These are phyloP conservation scores for Lytechinus variegatus DNA, from an alignment of 35 echinoderm and acorn worm genomes.

Conservation along the genomic window DNA sequence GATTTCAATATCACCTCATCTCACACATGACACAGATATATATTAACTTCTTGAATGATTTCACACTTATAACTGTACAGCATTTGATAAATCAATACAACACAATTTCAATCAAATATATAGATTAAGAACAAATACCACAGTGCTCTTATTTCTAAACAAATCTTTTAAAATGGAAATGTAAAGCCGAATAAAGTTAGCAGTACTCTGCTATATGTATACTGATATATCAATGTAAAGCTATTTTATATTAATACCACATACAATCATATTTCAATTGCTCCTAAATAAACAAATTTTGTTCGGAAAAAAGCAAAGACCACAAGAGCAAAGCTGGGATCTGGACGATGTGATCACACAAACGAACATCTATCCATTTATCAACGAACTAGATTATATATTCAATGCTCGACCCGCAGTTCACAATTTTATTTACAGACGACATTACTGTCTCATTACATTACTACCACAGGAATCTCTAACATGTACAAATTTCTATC, in stretches of 20 bases:
- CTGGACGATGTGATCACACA: neutral
- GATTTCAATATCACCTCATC: neutral
- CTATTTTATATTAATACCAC: neutral
- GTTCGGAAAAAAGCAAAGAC: neutral
- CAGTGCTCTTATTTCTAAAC: neutral
- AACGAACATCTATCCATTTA: no score
- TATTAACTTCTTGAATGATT: neutral
- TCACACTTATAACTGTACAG: neutral
- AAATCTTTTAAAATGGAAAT: neutral
- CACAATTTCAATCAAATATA: neutral
- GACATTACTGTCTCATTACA: neutral
- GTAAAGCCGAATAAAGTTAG: neutral
- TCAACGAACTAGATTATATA: no score
- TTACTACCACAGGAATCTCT: neutral
- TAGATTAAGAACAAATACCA: neutral
- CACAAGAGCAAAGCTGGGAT: neutral
- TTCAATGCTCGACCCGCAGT: neutral
- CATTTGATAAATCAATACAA: neutral
- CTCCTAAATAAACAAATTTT: neutral
- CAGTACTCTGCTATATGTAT: neutral
- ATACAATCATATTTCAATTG: neutral
- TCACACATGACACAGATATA: conserved; percentile 2
- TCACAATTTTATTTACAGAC: neutral
- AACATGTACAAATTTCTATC: neutral
- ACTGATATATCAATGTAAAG: neutral